Evolutionary conservation across 2,113 vertebrate species (phyloP), one percentile per base, ranked within the genome.

Genomic region (Nettapus auritus): DNA sequence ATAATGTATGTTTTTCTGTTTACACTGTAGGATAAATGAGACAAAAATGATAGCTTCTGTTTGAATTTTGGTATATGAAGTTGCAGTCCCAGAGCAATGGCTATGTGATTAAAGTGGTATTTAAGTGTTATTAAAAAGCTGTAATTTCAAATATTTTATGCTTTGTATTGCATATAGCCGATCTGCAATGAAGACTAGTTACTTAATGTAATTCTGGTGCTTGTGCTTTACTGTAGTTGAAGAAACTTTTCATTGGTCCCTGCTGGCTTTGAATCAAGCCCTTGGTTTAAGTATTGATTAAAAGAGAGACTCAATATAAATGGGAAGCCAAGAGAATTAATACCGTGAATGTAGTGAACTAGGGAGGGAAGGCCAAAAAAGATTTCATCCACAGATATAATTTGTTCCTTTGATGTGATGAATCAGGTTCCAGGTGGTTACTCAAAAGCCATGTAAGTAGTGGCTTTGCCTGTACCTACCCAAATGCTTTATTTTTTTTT

Each of bases 231-330:
- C 56, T 89, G 80, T 84, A 93, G 86, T 85, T 13, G 6, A 57
- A 90, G 92, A 69, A 95, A 95, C 92, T 95, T 96, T 84, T 88
- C 57, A 36, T 62, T 86, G 80, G 57, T 90, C 89, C 36, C 86
- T 34, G 14, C 4, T 93, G 92, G 90, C 74, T 96, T 92, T 89
- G 80, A 48, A 92, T 96, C 86, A 93, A 96, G 62, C 40, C 66
- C 57, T 87, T 84, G 73, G 62, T 96, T 96, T 76, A 86, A 89
- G 69, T 96, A 96, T 93, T 89, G 92, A 96, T 96, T 95, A 88
- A 75, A 90, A 78, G 76, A 71, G 93, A 88, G 93, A 89, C 74
- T 94, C 82, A 55, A 44, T 92, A 87, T 90, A 88, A 94, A 93
- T 90, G 57, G 69, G 73, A 96, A 95, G 80, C 56, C 80, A 84